These are phyloP conservation scores for Halcyon chelicuti DNA, from an alignment of 2,797 vertebrate genomes.

Conservation along the genomic window DNA sequence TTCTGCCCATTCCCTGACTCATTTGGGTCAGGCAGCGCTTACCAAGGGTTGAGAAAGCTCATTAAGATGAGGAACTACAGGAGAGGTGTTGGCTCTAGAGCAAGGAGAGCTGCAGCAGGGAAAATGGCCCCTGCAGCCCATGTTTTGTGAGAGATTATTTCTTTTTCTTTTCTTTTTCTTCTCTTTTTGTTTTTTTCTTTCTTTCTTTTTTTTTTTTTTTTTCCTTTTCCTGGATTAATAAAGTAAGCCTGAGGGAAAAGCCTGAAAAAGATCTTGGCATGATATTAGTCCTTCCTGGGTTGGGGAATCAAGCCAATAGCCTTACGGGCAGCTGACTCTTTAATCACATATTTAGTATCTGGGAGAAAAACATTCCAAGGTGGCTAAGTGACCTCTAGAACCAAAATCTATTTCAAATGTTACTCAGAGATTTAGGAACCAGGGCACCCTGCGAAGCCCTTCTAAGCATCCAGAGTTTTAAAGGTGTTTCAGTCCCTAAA, in stretches of 20 bases:
- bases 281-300: constrained; percentile 29
- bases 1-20: constrained; percentile 21
- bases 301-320: constrained; percentile 48
- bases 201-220: rapidly evolving
- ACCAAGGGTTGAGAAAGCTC: constrained; percentile 2
- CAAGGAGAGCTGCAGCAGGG: not conserved
- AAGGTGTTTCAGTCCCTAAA: not conserved
- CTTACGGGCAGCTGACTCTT: constrained; percentile 46
- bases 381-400: constrained; percentile 27
- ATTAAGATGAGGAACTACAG: not conserved
- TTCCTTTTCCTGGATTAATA: not conserved
- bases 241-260: constrained; percentile 26
- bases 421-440: not conserved
- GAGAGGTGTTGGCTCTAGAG: not conserved
- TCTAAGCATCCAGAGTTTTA: not conserved
- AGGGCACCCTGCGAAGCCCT: not conserved
- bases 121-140: not conserved
- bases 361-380: constrained; percentile 11
- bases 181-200: too few relatives aligned
- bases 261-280: constrained; percentile 52
- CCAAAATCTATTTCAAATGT: not conserved
- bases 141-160: not conserved
- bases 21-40: constrained; percentile 1
- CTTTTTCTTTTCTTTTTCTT: not conserved
- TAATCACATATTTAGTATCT: constrained; percentile 55